These are phyloP conservation scores for Rhynchophorus ferrugineus DNA, from an alignment of 1,140 invertebrate genomes.

Conservation along the genomic window DNA sequence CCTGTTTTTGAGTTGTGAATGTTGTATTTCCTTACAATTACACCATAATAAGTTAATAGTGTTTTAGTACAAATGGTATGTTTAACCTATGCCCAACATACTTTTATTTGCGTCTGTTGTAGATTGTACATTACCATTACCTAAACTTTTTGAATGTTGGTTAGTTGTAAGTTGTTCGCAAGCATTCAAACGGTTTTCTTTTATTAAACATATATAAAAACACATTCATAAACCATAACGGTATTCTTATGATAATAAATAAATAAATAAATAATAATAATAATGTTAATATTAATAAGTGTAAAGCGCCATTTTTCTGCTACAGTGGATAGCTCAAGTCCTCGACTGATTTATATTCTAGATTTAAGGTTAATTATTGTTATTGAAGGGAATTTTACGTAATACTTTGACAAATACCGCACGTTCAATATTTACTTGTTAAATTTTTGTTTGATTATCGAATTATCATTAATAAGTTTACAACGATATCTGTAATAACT, in stretches of 20 bases:
- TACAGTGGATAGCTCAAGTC: constrained; percentile 6
- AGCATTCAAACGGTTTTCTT: background rate
- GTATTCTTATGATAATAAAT: constrained; percentile 6
- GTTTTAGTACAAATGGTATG: no score
- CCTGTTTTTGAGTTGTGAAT: no score
- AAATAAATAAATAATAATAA: constrained; percentile 2
- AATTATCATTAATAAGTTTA: background rate
- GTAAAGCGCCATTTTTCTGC: constrained; percentile 6
- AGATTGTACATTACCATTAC: no score
- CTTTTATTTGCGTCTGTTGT: no score
- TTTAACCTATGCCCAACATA: no score
- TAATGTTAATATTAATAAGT: background rate
- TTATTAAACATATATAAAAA: background rate
- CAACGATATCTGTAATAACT: no score
- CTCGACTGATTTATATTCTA: constrained; percentile 5
- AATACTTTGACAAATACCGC: no score
- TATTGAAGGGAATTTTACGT: background rate
- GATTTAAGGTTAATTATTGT: background rate
- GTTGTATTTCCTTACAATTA: no score
- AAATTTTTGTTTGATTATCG: background rate
- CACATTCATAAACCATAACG: constrained; percentile 3
- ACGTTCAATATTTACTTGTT: background rate
- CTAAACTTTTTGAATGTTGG: background rate
- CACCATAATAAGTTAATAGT: no score
- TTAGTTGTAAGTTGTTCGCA: background rate